Evolutionary conservation across 2,888 invertebrate species (phyloP).

Genomic region (Apocheima hispidaria): DNA sequence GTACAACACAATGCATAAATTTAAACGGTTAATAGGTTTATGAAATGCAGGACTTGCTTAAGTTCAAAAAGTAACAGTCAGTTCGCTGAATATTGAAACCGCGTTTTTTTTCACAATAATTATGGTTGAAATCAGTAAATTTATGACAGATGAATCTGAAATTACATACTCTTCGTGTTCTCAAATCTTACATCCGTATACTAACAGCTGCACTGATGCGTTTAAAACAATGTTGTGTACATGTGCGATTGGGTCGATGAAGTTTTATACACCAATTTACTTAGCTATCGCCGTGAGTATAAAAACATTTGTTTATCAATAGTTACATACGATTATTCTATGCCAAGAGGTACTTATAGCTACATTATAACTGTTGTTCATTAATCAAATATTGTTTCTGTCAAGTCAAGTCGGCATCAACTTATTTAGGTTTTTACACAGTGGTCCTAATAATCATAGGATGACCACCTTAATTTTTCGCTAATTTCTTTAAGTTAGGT

Average conservation of each 20-base stretch:
- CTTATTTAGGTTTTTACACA: too few relatives aligned
- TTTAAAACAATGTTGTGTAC: constrained; percentile 55
- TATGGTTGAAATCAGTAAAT: constrained; percentile 79
- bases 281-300: constrained; percentile 61
- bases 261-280: constrained; percentile 63
- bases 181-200: constrained; percentile 70
- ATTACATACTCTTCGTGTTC: constrained; percentile 55
- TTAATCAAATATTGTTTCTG: too few relatives aligned
- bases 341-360: neutral
- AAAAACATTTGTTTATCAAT: neutral
- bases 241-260: constrained; percentile 59
- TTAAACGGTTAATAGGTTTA: constrained; percentile 4
- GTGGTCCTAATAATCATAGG: too few relatives aligned
- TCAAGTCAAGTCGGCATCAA: too few relatives aligned
- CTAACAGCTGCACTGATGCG: constrained; percentile 64
- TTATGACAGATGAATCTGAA: constrained; percentile 54
- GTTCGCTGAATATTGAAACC: neutral
- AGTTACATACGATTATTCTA: neutral
- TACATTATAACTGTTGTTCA: neutral
- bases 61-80: neutral
- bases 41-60: neutral
- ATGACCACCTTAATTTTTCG: too few relatives aligned
- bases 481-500: too few relatives aligned
- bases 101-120: too few relatives aligned
- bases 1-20: constrained; percentile 7